Evolutionary conservation across 2,888 invertebrate genomes (phyloP).

Genomic region (Drepanosiphum platanoidis): DNA sequence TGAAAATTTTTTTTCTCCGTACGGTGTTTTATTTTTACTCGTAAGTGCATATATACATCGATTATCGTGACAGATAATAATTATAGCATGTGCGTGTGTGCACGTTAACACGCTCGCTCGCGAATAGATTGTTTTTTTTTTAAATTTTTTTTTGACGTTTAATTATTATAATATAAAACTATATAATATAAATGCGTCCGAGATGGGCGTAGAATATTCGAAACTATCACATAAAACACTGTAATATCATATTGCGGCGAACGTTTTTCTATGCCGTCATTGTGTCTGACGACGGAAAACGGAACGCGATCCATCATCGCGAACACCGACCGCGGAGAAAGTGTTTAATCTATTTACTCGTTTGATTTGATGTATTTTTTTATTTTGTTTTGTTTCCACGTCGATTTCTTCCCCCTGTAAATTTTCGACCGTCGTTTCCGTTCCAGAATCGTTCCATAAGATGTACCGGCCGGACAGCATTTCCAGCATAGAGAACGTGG

Average conservation of each 20-base stretch:
- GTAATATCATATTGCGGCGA: too few species aligned
- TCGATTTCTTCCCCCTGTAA: neutral
- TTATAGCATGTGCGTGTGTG: neutral
- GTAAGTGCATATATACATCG: neutral
- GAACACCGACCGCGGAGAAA: neutral
- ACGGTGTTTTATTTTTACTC: neutral
- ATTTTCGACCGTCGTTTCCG: neutral
- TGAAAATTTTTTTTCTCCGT: slow-evolving; percentile 15
- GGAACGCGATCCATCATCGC: neutral
- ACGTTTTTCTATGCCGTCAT: slow-evolving; percentile 20
- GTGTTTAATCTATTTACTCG: slow-evolving; percentile 3
- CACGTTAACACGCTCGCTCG: neutral
- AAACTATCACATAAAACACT: slow-evolving; percentile 14
- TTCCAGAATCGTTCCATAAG: slow-evolving; percentile 21
- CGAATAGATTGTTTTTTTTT: slow-evolving; percentile 6
- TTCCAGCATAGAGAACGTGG: slow-evolving; percentile 30
- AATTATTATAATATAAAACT: slow-evolving; percentile 17
- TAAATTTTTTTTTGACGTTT: slow-evolving; percentile 29
- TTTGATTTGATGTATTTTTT: neutral
- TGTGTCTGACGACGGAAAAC: neutral
- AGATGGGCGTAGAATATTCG: neutral
- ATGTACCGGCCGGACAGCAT: slow-evolving; percentile 25
- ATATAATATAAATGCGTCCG: neutral
- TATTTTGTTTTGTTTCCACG: neutral
- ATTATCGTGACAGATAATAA: neutral